phyloP scores from a whole-genome alignment of 2,113 vertebrate species.

The Choloepus hoffmanni region DNA sequence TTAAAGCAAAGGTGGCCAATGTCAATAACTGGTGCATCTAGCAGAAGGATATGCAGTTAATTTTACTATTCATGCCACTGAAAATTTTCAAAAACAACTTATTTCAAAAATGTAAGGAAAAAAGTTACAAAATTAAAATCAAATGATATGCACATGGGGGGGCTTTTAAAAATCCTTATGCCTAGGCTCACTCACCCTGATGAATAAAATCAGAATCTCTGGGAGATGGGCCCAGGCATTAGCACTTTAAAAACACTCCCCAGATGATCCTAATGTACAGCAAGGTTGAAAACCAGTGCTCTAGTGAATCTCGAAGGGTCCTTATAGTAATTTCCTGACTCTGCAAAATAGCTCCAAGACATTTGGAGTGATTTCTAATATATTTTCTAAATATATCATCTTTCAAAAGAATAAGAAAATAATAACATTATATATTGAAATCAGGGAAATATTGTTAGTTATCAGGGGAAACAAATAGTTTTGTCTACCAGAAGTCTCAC shows the following conservation, averaged over 20 bases:
- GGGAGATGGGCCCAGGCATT: not conserved
- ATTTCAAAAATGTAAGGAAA: not conserved
- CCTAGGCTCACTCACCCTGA: not conserved
- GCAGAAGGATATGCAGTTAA: not conserved
- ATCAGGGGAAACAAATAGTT: not conserved
- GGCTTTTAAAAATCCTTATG: not conserved
- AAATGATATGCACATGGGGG: not conserved
- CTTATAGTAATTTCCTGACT: not conserved
- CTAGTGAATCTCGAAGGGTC: not conserved
- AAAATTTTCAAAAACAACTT: not conserved
- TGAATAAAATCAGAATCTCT: not conserved
- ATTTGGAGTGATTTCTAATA: not conserved
- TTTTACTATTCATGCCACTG: not conserved
- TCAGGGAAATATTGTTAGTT: not conserved
- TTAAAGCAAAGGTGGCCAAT: not conserved
- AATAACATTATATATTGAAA: not conserved
- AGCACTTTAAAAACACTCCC: not conserved
- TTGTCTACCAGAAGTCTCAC: not conserved
- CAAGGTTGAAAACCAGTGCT: not conserved
- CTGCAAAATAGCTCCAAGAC: not conserved
- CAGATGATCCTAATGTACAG: not conserved
- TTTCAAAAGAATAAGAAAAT: constrained; percentile 1
- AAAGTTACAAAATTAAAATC: not conserved
- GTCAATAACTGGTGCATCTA: not conserved
- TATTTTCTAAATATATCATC: not conserved